A percentile compares a stretch with the other conserved stretches of the same genome.
Evolutionary conservation across 2,113 vertebrate genomes (phyloP).

Genomic region (Aix galericulata): DNA sequence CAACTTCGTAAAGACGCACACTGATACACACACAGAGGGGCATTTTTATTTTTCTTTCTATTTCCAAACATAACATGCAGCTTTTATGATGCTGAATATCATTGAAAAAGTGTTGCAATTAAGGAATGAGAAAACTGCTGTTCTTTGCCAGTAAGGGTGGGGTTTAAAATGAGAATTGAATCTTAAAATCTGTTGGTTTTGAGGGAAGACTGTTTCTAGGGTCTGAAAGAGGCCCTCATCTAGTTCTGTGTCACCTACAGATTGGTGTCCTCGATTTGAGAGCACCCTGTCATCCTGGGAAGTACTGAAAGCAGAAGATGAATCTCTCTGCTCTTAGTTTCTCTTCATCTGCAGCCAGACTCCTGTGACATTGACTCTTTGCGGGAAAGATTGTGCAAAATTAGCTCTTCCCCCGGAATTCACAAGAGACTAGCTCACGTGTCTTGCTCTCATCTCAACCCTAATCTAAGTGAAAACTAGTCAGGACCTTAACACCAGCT

Average conservation of each 20-base stretch:
- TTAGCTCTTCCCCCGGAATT: not conserved
- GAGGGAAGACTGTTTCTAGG: not conserved
- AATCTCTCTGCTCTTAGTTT: not conserved
- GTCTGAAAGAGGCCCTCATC: not conserved
- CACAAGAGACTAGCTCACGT: not conserved
- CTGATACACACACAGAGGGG: not conserved
- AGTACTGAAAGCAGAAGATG: not conserved
- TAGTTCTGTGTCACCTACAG: not conserved
- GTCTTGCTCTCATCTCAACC: not conserved
- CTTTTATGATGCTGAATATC: not conserved
- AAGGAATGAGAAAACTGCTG: not conserved
- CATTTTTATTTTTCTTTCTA: slow-evolving; percentile 20
- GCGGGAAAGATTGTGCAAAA: not conserved
- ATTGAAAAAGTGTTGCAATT: not conserved
- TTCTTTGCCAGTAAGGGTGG: not conserved
- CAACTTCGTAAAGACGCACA: not conserved
- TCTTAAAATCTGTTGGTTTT: not conserved
- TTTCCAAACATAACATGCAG: slow-evolving; percentile 20
- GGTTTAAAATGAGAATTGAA: not conserved
- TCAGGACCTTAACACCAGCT: not conserved
- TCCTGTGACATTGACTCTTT: not conserved
- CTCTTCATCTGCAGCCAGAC: not conserved
- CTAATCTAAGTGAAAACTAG: not conserved
- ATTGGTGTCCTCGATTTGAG: not conserved
- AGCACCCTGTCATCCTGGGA: not conserved